Evolutionary conservation across 2,888 invertebrate genomes (phyloP), one percentile per base, ranked within the genome.

Genomic region (Phlogophora meticulosa): DNA sequence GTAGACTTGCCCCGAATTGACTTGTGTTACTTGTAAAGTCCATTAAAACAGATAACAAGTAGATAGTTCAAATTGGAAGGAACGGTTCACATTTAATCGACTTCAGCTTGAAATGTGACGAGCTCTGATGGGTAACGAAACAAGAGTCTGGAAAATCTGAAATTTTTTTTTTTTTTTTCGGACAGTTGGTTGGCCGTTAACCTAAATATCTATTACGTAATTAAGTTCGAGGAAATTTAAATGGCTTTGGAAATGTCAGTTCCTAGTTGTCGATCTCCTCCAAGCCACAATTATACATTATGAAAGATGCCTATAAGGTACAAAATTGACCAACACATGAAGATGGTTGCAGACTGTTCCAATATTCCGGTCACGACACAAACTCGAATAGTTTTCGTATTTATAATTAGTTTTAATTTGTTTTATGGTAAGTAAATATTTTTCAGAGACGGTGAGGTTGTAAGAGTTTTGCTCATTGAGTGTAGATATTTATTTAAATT

Each of bases 301-400:
- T 67, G 42, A 45, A 69, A 51, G 53, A 65, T 81, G 72, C 82
- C 70, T 78, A 69, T 66, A 58, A 52, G 83, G 83, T 81, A 81
- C 81, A 81, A 81, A 73, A 73, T 68, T 78, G 79, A 76, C 81
- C 76, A 72, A 73, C 66, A 68, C 36, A 67, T 60, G 65, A 68
- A 38, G 53, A 62, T 68, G 67, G 65, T 62, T 76, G 76, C 45
- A 69, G 68, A 63, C 59, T 59, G 65, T 71, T 71, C n/a, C 36
- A 63, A 55, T 66, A 72, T 69, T n/a, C n/a, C n/a, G n/a, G n/a
- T 85, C 81, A 82, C 81, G 86, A 90, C 85, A 87, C 85, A 87
- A 90, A 91, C 92, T 93, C 91, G 93, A 93, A 93, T 93, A 92
- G 82, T 85, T 88, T 83, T 85, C 78, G 69, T 88, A 90, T 89